These are phyloP conservation scores for Trichogramma pretiosum DNA, from an alignment of 1,140 invertebrate genomes.

Conservation along the genomic window DNA sequence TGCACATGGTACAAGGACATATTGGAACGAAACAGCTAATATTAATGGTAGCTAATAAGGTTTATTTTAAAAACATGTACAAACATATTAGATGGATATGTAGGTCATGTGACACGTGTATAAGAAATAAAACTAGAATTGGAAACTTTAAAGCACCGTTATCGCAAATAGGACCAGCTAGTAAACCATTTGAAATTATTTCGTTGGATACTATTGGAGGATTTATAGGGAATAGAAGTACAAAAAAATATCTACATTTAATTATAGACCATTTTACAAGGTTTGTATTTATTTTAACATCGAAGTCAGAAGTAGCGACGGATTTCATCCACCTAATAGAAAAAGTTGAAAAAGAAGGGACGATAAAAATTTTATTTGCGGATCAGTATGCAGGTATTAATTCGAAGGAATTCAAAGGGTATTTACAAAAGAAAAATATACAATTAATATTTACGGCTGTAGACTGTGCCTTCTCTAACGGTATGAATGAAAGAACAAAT, in stretches of 20 bases:
- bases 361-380: background rate
- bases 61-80: constrained; percentile 17
- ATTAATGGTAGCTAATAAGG: constrained; percentile 14
- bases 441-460: constrained; percentile 6
- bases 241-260: constrained; percentile 31
- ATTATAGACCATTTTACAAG: constrained; percentile 18
- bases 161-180: constrained; percentile 13
- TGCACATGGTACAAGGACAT: constrained; percentile 13
- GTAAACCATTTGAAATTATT: constrained; percentile 27
- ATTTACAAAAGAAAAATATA: background rate
- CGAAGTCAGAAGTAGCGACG: too few relatives aligned
- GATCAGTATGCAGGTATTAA: background rate
- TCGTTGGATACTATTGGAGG: constrained; percentile 33
- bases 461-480: too few relatives aligned
- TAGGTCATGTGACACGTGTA: constrained; percentile 16
- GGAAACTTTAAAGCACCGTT: constrained; percentile 11
- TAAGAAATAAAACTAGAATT: constrained; percentile 17
- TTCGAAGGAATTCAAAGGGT: constrained; percentile 11
- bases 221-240: constrained; percentile 25
- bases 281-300: constrained; percentile 15
- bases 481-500: constrained; percentile 15
- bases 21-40: constrained; percentile 15
- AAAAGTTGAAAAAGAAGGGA: background rate
- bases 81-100: constrained; percentile 10
- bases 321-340: too few relatives aligned